These are phyloP conservation scores for Petrocephalus zakoni DNA, from an alignment of 2,113 vertebrate genomes.

Conservation along the genomic window DNA sequence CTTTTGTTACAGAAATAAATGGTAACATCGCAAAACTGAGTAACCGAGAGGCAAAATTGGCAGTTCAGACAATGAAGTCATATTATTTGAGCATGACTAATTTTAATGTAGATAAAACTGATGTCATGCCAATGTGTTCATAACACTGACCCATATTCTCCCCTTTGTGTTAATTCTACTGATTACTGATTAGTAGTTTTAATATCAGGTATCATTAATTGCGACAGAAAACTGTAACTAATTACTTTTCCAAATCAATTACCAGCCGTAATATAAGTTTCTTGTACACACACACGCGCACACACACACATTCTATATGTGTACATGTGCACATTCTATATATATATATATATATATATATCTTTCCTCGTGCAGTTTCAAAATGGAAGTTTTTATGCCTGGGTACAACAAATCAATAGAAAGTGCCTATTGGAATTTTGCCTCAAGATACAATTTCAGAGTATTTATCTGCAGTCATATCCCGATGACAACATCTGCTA, in stretches of 20 bases:
- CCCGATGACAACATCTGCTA: not conserved
- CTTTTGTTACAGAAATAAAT: not conserved
- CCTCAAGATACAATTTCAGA: not conserved
- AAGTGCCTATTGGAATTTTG: not conserved
- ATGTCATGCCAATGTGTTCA: not conserved
- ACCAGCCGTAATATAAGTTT: too few species aligned
- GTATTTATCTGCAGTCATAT: not conserved
- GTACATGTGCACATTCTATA: too few species aligned
- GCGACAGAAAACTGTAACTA: not conserved
- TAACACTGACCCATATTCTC: not conserved
- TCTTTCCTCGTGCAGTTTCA: not conserved
- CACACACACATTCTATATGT: too few species aligned
- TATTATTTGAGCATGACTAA: not conserved
- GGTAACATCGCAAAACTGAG: not conserved
- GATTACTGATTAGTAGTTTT: not conserved
- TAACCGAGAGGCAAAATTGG: too few species aligned
- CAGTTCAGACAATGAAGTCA: too few species aligned
- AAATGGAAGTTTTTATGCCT: not conserved
- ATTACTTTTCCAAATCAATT: not conserved
- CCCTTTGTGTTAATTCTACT: not conserved
- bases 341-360: not conserved
- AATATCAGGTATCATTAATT: not conserved
- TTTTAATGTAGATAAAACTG: not conserved
- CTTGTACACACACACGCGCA: too few species aligned
- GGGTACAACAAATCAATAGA: not conserved